A percentile compares a stretch with the other conserved stretches of the same genome.
These are phyloP conservation scores for Phenganax stokvisi DNA, from an alignment of 92 coral and sea anemone genomes.

Conservation along the genomic window DNA sequence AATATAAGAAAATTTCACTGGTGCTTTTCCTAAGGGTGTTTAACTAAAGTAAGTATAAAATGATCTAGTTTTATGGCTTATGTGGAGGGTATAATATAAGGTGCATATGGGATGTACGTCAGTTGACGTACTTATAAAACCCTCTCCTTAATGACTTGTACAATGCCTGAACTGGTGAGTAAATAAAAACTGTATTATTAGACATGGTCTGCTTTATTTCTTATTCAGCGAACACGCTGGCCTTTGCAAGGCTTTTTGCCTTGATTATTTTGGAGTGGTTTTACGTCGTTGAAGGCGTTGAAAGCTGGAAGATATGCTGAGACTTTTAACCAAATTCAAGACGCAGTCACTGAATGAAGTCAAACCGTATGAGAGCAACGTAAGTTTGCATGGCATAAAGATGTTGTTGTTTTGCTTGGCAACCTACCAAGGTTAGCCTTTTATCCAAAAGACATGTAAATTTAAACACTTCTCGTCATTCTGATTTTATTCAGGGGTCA, in stretches of 20 bases:
- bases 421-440: conserved; percentile 2
- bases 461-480: background rate
- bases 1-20: background rate
- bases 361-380: conserved; percentile 79
- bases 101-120: conserved; percentile 4
- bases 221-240: conserved; percentile 35
- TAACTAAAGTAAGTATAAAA: background rate
- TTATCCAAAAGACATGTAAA: background rate
- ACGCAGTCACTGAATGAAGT: conserved; percentile 99
- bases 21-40: conserved; percentile 2
- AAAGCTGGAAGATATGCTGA: conserved; percentile 64
- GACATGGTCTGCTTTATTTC: background rate
- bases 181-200: conserved; percentile 27
- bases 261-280: conserved; percentile 6
- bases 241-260: conserved; percentile 35
- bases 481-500: conserved; percentile 42
- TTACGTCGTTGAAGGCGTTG: conserved; percentile 28
- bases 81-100: background rate
- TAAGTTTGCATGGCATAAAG: background rate
- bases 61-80: background rate
- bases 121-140: background rate
- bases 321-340: conserved; percentile 85
- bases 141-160: conserved; percentile 38
- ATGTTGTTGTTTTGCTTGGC: conserved; percentile 6
- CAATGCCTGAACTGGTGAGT: background rate